phyloP scores from a whole-genome alignment of 2,888 invertebrate genomes.

The Pedicia rivosa region DNA sequence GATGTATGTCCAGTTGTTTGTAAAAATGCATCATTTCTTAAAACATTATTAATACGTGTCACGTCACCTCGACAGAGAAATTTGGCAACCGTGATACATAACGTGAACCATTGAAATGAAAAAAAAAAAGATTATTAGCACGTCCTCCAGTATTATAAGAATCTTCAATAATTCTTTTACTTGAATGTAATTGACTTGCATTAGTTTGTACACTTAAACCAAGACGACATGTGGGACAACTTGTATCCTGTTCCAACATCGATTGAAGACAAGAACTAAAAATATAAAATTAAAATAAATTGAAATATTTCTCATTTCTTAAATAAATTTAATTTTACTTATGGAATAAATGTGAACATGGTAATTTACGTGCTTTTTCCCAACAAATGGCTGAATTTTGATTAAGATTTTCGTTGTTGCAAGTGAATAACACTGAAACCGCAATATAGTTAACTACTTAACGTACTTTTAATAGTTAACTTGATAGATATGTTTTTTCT shows the following conservation, averaged over 20 bases:
- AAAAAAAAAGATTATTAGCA: conserved; percentile 46
- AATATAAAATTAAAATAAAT: conserved; percentile 5
- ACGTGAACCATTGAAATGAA: conserved; percentile 58
- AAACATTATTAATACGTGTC: conserved; percentile 36
- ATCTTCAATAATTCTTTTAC: conserved; percentile 19
- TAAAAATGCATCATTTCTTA: conserved; percentile 11
- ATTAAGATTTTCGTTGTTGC: conserved; percentile 47
- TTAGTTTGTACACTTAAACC: conserved; percentile 32
- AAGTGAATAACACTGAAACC: too few species aligned
- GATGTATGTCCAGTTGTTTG: conserved; percentile 40
- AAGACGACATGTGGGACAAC: conserved; percentile 76
- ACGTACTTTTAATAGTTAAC: too few species aligned
- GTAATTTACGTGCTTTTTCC: conserved; percentile 75
- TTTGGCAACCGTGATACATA: conserved; percentile 85
- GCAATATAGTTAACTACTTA: too few species aligned
- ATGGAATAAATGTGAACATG: conserved; percentile 77
- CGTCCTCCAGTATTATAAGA: conserved; percentile 31
- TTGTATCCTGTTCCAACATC: conserved; percentile 84
- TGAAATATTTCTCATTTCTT: not conserved
- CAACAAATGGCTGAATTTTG: conserved; percentile 76
- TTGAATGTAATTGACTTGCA: conserved; percentile 13
- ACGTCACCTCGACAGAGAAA: conserved; percentile 78
- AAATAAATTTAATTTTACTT: conserved; percentile 33
- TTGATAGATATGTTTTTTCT: too few species aligned
- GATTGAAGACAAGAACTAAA: conserved; percentile 62